A percentile compares a stretch with the other conserved stretches of the same genome.
Evolutionary conservation across 2,797 vertebrate species (phyloP).

Genomic region (Enteromius afrohamiltoni): DNA sequence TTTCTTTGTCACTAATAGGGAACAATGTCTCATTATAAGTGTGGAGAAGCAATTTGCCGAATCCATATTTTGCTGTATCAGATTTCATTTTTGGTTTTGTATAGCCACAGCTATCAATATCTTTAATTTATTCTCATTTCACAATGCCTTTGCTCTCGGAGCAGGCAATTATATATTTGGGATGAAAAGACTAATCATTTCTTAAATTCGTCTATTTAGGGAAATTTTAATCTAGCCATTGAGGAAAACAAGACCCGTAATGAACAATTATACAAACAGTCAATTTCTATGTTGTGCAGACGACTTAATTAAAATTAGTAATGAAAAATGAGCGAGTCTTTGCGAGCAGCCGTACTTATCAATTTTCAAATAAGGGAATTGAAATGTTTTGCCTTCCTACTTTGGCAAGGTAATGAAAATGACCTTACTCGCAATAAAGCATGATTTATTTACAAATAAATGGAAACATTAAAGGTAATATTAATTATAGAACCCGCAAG

Average conservation of each 20-base stretch:
- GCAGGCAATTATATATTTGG: constrained; percentile 82
- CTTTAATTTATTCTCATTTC: constrained; percentile 78
- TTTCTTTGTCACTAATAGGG: constrained; percentile 59
- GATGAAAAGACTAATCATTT: constrained; percentile 83
- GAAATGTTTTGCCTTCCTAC: constrained; percentile 72
- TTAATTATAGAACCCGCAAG: constrained; percentile 59
- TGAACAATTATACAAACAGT: constrained; percentile 87
- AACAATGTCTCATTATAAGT: constrained; percentile 59
- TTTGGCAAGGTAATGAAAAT: constrained; percentile 75
- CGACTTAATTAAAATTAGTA: constrained; percentile 86
- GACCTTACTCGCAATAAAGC: constrained; percentile 70
- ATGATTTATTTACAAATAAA: constrained; percentile 73
- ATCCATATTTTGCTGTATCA: constrained; percentile 58
- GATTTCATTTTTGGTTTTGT: constrained; percentile 72
- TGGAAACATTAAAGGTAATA: constrained; percentile 65
- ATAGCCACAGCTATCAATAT: constrained; percentile 70
- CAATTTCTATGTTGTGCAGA: constrained; percentile 81
- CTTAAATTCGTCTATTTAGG: constrained; percentile 81
- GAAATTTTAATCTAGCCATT: constrained; percentile 81
- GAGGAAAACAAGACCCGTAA: constrained; percentile 83
- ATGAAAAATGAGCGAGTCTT: constrained; percentile 81
- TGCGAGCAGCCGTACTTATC: constrained; percentile 76
- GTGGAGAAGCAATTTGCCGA: constrained; percentile 58
- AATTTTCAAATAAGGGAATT: constrained; percentile 75
- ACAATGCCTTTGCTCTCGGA: constrained; percentile 74